These are phyloP conservation scores for Plagodis pulveraria DNA, from an alignment of 2,888 invertebrate genomes.

Conservation along the genomic window DNA sequence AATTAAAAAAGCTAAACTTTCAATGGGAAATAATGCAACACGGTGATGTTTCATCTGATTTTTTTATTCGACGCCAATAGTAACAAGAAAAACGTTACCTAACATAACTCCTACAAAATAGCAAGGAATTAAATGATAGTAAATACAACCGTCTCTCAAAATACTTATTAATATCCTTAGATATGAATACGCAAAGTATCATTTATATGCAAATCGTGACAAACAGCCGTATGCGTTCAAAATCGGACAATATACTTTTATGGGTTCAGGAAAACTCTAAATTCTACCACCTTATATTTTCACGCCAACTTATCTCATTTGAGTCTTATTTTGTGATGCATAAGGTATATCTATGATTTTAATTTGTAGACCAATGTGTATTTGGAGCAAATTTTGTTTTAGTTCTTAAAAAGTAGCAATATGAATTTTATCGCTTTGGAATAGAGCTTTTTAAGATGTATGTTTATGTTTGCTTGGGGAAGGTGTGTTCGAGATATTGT, in stretches of 20 bases:
- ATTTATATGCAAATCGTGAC: constrained; percentile 83
- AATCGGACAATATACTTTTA: constrained; percentile 84
- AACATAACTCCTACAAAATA: too few species aligned
- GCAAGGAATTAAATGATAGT: too few species aligned
- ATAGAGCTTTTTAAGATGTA: constrained; percentile 25
- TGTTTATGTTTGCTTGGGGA: constrained; percentile 17
- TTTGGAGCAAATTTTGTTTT: not conserved
- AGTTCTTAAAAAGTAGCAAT: constrained; percentile 22
- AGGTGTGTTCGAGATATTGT: constrained; percentile 70
- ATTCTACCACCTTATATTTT: constrained; percentile 46
- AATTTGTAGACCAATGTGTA: not conserved
- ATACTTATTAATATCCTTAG: too few species aligned
- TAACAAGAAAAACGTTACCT: too few species aligned
- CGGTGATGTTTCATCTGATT: too few species aligned
- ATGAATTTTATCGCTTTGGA: constrained; percentile 36
- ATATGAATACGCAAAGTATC: constrained; percentile 31
- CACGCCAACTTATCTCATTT: constrained; percentile 27
- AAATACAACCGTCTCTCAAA: too few species aligned
- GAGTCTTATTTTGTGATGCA: constrained; percentile 28
- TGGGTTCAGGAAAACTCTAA: constrained; percentile 75
- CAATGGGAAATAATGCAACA: too few species aligned
- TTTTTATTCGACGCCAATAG: too few species aligned
- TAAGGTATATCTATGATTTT: constrained; percentile 13
- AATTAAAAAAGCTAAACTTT: too few species aligned
- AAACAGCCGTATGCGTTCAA: constrained; percentile 79